Percentiles rank a stretch among this genome's conserved stretches.
phyloP scores from a whole-genome alignment of 2,113 vertebrate genomes.

The Calypte anna region DNA sequence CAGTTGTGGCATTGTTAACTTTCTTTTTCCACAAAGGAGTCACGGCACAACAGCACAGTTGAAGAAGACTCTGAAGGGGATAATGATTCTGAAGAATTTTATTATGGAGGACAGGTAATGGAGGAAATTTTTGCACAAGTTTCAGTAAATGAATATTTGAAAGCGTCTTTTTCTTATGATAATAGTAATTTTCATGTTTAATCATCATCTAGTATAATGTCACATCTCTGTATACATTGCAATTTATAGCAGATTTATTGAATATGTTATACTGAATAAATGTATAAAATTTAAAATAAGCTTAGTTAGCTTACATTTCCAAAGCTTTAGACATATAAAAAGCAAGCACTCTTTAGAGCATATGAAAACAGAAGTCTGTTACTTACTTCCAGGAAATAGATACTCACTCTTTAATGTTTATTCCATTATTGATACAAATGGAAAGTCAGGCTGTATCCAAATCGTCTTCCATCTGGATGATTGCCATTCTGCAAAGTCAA shows the following conservation, averaged over 20 bases:
- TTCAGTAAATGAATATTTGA: neutral
- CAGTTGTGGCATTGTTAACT: neutral
- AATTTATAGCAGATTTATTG: neutral
- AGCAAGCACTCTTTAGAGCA: neutral
- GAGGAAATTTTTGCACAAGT: neutral
- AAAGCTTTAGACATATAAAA: neutral
- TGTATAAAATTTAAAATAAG: neutral
- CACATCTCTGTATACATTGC: neutral
- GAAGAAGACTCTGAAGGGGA: constrained; percentile 93
- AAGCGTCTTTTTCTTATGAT: neutral
- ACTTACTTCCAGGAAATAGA: constrained; percentile 3
- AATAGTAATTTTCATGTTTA: neutral
- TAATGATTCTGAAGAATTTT: constrained; percentile 92
- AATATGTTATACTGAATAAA: neutral
- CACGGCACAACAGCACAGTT: constrained; percentile 82
- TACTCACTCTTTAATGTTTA: neutral
- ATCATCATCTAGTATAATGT: neutral
- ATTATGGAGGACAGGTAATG: constrained; percentile 90
- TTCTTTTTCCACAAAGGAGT: constrained; percentile 74
- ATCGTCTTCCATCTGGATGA: neutral
- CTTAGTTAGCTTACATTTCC: neutral
- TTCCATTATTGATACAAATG: neutral
- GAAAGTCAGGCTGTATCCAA: neutral
- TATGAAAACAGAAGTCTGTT: neutral
- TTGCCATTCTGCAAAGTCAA: neutral